Evolutionary conservation across 1,140 invertebrate genomes (phyloP), one percentile per base, ranked within the genome.

Genomic region (Armadillidium nasatum): DNA sequence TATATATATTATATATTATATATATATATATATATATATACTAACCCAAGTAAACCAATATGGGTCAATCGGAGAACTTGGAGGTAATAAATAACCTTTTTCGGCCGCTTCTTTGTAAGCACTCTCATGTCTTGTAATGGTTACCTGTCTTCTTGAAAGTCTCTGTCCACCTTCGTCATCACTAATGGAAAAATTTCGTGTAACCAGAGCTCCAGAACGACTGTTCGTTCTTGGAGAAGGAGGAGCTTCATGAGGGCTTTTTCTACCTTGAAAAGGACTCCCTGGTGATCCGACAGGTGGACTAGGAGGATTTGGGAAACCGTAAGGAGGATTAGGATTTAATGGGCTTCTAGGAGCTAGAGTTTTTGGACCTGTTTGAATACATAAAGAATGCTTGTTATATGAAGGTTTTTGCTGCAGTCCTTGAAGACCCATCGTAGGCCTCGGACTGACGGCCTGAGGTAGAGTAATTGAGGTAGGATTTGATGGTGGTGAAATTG

Each of bases 1-100:
- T 60, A 60, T 60, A 60, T 60, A 60, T 60, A 60, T 50, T 50
- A 50, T 50, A 10, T 10, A 15, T 50, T 60, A 60, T 13, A 15
- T 60, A 60, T 13, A 15, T 60, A 60, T 15, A 60, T 60, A 60
- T 60, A 33, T 50, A 60, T 10, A 75, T 7, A 54, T 78, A 80
- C 79, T 76, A 71, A 80, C 79, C 79, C 79, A 80, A 45, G 79
- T 80, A 45, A 80, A 76, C 79, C 79, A 80, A 72, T 80, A 80
- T 45, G 79, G 79, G 54, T 80, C 79, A 54, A 80, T 76, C 15
- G 79, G 79, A 45, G 77, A 76, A 21, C 74, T 66, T 21, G 77
- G 77, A 13, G 72, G 71, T 21, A 74, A 69, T 43, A 73, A 72
- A 69, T 75, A 76, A 10, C 73, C 76, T 21, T 73, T 73, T 21